Evolutionary conservation across 2,888 invertebrate species (phyloP), one percentile per base, ranked within the genome.

Genomic region (Perdita meconis): DNA sequence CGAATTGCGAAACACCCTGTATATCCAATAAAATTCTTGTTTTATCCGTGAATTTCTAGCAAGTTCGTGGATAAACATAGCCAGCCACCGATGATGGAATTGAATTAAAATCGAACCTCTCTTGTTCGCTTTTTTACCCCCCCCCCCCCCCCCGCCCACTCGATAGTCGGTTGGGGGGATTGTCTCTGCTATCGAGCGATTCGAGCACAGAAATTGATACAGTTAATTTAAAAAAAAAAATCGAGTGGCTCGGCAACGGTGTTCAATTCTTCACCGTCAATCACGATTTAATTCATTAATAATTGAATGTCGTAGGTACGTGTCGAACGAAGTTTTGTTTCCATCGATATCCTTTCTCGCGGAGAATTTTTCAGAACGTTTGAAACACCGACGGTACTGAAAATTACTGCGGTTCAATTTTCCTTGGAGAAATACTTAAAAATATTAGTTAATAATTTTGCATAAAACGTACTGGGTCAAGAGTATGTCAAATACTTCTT

Each of bases 271-370:
- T 50, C 40, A 44, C 12, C 34, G 57, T 47, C 42, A 22, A 63
- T 74, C 60, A 57, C 22, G 26, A 57, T 74, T 63, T 57, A 51
- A 72, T 61, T 63, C 36, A n/a, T n/a, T n/a, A 40, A 34, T 72
- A 63, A 74, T 63, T 74, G 60, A 73, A 71, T 50, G 36, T 40
- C 51, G 3, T 4, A 8, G 6, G 19, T 13, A 19, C 34, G 22
- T 26, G 22, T 34, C 44, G 55, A 63, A 42, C 56, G 22, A 72
- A 63, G 42, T 63, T 56, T 44, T 47, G 16, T 60, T 60, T 53
- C 22, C 10, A 38, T 22, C 19, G 42, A 13, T 57, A n/a, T 22
- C 12, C 1, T 10, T 6, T 12, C 5, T 16, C 36, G 1, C 26
- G n/a, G 2, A 5, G 2, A 0, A 30, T 26, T 57, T 38, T 67